Percentiles rank a stretch among this genome's conserved stretches.
Evolutionary conservation across 2,888 invertebrate genomes (phyloP).

Genomic region (Dynastes grantii): DNA sequence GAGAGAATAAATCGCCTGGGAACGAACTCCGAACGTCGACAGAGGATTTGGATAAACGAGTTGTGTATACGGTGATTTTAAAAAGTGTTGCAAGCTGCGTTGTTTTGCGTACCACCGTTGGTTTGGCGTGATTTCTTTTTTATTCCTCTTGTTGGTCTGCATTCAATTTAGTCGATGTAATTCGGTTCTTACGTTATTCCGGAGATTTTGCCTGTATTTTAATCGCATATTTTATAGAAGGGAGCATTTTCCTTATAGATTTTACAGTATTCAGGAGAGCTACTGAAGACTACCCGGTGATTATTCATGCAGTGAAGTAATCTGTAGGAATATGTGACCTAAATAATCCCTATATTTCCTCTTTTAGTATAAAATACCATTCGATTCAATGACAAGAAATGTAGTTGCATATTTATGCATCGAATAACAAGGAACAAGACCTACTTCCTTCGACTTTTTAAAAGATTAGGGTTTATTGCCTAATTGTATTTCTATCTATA

Average conservation of each 20-base stretch:
- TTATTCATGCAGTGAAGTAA: too few relatives aligned
- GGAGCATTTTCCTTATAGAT: not conserved
- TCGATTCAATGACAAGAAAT: too few relatives aligned
- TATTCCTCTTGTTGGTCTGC: not conserved
- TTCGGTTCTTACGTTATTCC: constrained; percentile 9
- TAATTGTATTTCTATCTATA: too few relatives aligned
- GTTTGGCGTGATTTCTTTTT: constrained; percentile 1
- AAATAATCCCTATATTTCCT: too few relatives aligned
- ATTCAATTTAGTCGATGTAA: constrained; percentile 21
- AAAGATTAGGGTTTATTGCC: too few relatives aligned
- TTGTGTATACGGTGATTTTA: constrained; percentile 40
- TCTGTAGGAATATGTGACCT: too few relatives aligned
- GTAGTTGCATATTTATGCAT: too few relatives aligned
- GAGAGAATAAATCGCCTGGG: constrained; percentile 44
- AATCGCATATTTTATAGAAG: constrained; percentile 16
- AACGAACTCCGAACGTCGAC: constrained; percentile 43
- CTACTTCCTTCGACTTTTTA: too few relatives aligned
- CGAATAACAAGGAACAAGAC: too few relatives aligned
- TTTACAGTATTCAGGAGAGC: too few relatives aligned
- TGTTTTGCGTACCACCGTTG: constrained; percentile 23
- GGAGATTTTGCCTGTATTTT: not conserved
- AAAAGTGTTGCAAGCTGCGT: constrained; percentile 21
- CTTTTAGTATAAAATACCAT: too few relatives aligned
- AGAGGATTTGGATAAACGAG: constrained; percentile 46
- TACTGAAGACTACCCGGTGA: too few relatives aligned